Evolutionary conservation across 2,797 vertebrate genomes (phyloP), one percentile per base, ranked within the genome.

Genomic region (Amazonetta brasiliensis): DNA sequence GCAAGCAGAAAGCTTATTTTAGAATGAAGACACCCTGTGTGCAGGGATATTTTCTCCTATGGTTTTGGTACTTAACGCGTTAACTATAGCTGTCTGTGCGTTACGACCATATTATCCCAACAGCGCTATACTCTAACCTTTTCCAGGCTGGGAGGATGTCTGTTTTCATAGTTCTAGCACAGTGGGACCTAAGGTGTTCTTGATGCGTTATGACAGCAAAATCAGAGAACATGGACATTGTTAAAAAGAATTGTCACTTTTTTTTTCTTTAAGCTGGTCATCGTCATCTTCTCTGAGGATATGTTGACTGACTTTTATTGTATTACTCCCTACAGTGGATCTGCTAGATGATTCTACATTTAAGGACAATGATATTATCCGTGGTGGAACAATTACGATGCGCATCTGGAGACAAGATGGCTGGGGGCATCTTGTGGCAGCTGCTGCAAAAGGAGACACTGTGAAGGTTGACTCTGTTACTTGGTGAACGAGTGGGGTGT

Each of bases 371-470:
- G 96, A 97, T 8, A 81, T 97, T 10, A 77, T 98, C 41, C 97
- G 97, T 4, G 96, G 97, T 7, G 97, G 96, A 20, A 94, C 83
- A 7, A 69, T 98, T 20, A 97, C 80, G 3, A 60, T 98, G 89
- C 22, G 75, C 19, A 52, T 98, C 72, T 98, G 98, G 98, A 55
- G 46, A 37, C 94, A 98, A 12, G 97, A 98, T n/a, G 97, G 96
- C 50, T 98, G 97, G 97, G 67, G 75, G 3, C 92, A 84, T 8
- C 96, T 98, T 28, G 96, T 98, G 31, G 44, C 88, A 50, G 97
- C 98, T 9, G 97, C 98, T 8, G 95, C 86, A 37, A 86, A 92
- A 76, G 98, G 98, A 62, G 92, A 98, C 19, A 59, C 83, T n/a
- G 22, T 5, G 13, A 96, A 96, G 97, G 98, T 98, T 54, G 93